Base-by-base conservation (phyloP, 2,113 vertebrate genomes). In the Columbina picui region DNA sequence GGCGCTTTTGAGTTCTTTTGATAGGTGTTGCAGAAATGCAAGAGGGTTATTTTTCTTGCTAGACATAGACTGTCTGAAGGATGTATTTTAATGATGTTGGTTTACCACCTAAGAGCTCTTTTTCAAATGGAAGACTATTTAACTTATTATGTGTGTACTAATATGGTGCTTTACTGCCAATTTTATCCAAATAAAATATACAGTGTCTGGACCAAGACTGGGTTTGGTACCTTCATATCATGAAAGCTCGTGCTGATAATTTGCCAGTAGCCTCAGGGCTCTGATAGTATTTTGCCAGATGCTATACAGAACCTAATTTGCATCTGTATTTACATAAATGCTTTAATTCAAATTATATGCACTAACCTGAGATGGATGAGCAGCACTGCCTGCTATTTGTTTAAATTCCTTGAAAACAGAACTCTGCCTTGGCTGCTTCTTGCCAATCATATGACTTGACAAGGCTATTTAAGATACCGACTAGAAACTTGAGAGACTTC, bases 311-410 rank as follows among this genome's bases (percentile, higher is more conserved):
- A 90, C 39, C 57, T 92, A 63, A 92, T 95, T 96, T 96, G 76
- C 96, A 92, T 93, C 65, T 94, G 84, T 96, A 95, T 95, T 96
- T 95, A 93, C 94, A 96, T 94, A 96, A 92, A 93, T 93, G 90
- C 77, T 89, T 93, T 97, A 95, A 96, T 97, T 93, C 93, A 92
- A 95, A 96, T 94, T 75, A 90, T 89, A 71, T 59, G 73, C 92
- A 90, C 27, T 76, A 69, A 34, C 45, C 83, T 87, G 77, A 92
- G 77, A 45, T 84, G 65, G 61, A 94, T 89, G 69, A 91, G 65
- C 77, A 89, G 65, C 57, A 50, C 65, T 89, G 73, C 55, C 45
- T 93, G 36, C 38, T 96, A 61, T 64, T 84, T 96, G 60, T 86
- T 96, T 92, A 63, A 65, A 57, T 92, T 94, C 57, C 18, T n/a